Conservation (phyloP, 2,113 vertebrate genomes). For the Melanotaenia duboulayi region DNA sequence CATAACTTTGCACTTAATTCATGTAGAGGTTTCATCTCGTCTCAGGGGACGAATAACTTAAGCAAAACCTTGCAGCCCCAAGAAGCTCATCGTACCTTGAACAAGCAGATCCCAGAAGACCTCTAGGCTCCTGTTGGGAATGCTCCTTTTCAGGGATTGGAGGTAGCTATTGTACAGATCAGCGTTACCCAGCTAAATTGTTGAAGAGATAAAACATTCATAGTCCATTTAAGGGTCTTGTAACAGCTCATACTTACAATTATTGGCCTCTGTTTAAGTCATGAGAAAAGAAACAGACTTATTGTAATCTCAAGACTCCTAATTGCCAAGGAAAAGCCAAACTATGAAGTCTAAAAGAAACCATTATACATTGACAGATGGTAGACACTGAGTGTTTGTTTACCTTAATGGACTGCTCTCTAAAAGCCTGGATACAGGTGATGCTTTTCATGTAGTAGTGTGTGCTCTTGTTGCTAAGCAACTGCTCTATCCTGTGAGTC, state of each 20-base stretch:
- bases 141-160: slow-evolving; percentile 86
- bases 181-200: slow-evolving; percentile 80
- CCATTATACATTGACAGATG: slow-evolving; percentile 10
- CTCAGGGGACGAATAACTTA: slow-evolving; percentile 42
- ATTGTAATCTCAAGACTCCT: slow-evolving; percentile 40
- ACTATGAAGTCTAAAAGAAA: slow-evolving; percentile 13
- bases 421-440: slow-evolving; percentile 88
- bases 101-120: slow-evolving; percentile 94
- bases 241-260: slow-evolving; percentile 15
- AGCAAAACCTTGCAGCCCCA: slow-evolving; percentile 17
- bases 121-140: slow-evolving; percentile 84
- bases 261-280: slow-evolving; percentile 28
- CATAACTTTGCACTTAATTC: slow-evolving; percentile 3
- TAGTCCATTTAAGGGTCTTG: slow-evolving; percentile 40
- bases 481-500: slow-evolving; percentile 89
- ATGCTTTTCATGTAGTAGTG: slow-evolving; percentile 94
- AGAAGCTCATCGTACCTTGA: slow-evolving; percentile 84
- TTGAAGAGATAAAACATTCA: slow-evolving; percentile 43
- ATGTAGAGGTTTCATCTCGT: slow-evolving; percentile 13
- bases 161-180: slow-evolving; percentile 91
- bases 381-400: slow-evolving; percentile 47
- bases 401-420: slow-evolving; percentile 93
- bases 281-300: slow-evolving; percentile 41
- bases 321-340: slow-evolving; percentile 29
- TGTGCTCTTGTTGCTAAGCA: slow-evolving; percentile 88